Evolutionary conservation across 2,113 vertebrate genomes (phyloP).

Genomic region (Mobula birostris): DNA sequence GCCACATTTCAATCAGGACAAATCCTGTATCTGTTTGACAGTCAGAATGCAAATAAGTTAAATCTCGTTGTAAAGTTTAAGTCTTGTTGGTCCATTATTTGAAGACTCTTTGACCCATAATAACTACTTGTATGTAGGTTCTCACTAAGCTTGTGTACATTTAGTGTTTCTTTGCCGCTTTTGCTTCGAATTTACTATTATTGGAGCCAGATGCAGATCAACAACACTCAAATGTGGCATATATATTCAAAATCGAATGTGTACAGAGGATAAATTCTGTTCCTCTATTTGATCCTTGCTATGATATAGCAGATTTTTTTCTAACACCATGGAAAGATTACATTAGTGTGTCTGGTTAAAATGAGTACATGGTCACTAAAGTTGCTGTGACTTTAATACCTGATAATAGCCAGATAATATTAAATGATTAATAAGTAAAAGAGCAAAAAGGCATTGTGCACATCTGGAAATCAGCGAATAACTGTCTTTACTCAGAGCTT

Average conservation of each 20-base stretch:
- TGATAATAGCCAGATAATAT: neutral
- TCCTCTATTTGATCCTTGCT: neutral
- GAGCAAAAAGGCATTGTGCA: neutral
- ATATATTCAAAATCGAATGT: neutral
- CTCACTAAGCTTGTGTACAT: neutral
- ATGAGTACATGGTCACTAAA: neutral
- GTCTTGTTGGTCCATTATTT: neutral
- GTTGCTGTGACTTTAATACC: neutral
- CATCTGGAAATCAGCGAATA: neutral
- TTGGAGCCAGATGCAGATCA: neutral
- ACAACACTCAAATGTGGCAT: neutral
- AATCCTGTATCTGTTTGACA: neutral
- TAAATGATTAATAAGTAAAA: neutral
- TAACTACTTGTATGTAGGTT: neutral
- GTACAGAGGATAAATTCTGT: neutral
- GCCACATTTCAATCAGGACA: neutral
- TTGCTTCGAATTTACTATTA: neutral
- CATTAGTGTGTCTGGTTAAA: neutral
- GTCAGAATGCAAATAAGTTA: neutral
- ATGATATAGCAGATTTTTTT: neutral
- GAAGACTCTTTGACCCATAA: neutral
- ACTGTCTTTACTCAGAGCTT: neutral
- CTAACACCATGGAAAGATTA: neutral
- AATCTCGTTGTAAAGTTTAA: neutral
- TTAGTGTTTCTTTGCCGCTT: neutral